Evolutionary conservation across 2,888 invertebrate species (phyloP).

Genomic region (Hyposoter dolosus): DNA sequence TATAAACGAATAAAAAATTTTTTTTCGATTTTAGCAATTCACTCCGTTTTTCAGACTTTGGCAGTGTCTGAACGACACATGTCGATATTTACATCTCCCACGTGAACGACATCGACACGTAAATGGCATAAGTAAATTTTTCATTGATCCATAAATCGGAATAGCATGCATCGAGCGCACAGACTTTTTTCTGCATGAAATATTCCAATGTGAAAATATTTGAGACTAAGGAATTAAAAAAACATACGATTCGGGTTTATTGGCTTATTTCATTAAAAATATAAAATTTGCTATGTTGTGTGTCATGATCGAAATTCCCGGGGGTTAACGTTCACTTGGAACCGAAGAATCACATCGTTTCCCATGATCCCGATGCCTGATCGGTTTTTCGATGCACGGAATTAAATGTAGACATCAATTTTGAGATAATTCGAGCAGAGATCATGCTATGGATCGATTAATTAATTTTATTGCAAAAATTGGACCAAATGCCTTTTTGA

Average conservation of each 20-base stretch:
- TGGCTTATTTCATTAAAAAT: neutral
- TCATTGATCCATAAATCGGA: neutral
- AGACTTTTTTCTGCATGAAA: neutral
- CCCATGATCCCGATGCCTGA: too few relatives aligned
- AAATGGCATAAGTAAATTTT: neutral
- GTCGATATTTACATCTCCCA: conserved; percentile 1
- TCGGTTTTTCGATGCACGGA: too few relatives aligned
- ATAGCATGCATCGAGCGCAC: neutral
- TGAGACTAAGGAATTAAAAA: neutral
- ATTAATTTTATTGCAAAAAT: neutral
- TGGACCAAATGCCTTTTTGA: neutral
- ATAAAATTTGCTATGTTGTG: too few relatives aligned
- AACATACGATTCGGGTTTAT: neutral
- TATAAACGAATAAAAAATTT: neutral
- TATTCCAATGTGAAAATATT: neutral
- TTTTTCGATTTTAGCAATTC: neutral
- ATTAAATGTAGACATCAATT: too few relatives aligned
- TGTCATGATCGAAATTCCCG: too few relatives aligned
- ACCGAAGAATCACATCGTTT: too few relatives aligned
- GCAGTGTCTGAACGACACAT: neutral
- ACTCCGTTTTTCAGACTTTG: neutral
- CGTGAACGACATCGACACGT: neutral
- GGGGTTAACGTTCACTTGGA: too few relatives aligned
- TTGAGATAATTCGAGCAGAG: too few relatives aligned
- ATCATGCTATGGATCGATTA: too few relatives aligned